These are phyloP conservation scores for Sciurus carolinensis DNA, from an alignment of 2,797 vertebrate genomes.

Conservation along the genomic window DNA sequence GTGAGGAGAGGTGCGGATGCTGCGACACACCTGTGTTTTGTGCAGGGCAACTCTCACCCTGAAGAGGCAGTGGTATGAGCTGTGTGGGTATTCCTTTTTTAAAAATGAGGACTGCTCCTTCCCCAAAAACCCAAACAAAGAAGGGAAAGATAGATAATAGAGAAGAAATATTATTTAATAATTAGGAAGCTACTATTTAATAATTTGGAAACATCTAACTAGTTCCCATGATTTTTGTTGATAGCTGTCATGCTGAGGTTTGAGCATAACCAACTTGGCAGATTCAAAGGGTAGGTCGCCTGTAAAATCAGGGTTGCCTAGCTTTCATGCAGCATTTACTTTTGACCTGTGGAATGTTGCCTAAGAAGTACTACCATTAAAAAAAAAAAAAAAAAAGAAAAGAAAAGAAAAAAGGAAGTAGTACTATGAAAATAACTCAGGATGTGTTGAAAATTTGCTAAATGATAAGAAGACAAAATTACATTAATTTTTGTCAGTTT, in stretches of 20 bases:
- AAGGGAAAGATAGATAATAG: not conserved
- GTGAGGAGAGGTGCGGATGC: too few relatives aligned
- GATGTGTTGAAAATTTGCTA: conserved; percentile 33
- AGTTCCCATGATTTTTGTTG: conserved; percentile 45
- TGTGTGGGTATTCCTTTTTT: not conserved
- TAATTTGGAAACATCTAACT: conserved; percentile 19
- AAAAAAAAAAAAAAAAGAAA: too few relatives aligned
- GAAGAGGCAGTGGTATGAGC: not conserved
- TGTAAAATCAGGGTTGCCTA: conserved; percentile 1
- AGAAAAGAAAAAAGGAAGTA: too few relatives aligned
- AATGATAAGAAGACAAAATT: conserved; percentile 54
- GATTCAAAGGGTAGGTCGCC: not conserved
- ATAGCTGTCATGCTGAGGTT: not conserved
- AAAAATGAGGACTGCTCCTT: not conserved
- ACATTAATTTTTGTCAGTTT: conserved; percentile 11
- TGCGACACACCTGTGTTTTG: not conserved
- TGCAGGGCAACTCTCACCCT: not conserved
- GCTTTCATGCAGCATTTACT: not conserved
- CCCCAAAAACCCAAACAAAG: not conserved
- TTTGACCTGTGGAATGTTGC: not conserved
- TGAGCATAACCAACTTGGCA: conserved; percentile 9
- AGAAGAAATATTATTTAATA: conserved; percentile 21
- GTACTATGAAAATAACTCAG: conserved; percentile 48
- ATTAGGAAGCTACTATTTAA: not conserved
- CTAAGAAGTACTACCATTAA: not conserved